A percentile compares a stretch with the other conserved stretches of the same genome.
Evolutionary conservation across 2,113 vertebrate species (phyloP).

Genomic region (Rhynchomys soricoides): DNA sequence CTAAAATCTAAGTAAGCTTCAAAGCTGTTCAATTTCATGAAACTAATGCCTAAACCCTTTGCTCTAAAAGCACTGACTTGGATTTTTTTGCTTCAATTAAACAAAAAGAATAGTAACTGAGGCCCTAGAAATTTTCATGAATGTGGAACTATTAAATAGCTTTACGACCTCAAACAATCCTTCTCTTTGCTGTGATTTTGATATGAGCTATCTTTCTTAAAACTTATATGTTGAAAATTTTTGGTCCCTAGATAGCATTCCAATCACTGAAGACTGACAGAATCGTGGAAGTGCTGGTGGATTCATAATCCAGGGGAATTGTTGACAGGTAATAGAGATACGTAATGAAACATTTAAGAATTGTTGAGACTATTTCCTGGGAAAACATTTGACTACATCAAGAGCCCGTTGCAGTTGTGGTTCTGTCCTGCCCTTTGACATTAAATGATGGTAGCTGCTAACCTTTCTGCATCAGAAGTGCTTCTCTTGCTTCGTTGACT

Average conservation of each 20-base stretch:
- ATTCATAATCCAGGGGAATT: background rate
- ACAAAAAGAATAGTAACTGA: background rate
- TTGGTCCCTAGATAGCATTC: background rate
- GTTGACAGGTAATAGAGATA: background rate
- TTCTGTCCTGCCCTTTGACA: background rate
- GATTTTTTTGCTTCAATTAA: background rate
- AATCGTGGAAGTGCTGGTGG: background rate
- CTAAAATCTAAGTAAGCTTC: background rate
- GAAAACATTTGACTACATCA: background rate
- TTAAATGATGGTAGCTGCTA: background rate
- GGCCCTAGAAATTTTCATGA: background rate
- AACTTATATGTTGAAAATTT: background rate
- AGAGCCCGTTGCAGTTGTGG: background rate
- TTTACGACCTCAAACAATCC: background rate
- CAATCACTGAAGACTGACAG: background rate
- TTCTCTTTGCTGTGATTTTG: background rate
- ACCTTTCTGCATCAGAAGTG: background rate
- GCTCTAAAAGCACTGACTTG: constrained; percentile 19
- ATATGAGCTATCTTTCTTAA: background rate
- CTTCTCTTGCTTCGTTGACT: background rate
- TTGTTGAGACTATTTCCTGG: background rate
- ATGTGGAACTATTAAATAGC: background rate
- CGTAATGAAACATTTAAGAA: background rate
- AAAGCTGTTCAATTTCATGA: background rate
- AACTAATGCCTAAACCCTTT: background rate